Evolutionary conservation across 2,113 vertebrate genomes (phyloP), one percentile per base, ranked within the genome.

Genomic region (Gobiocypris rarus): DNA sequence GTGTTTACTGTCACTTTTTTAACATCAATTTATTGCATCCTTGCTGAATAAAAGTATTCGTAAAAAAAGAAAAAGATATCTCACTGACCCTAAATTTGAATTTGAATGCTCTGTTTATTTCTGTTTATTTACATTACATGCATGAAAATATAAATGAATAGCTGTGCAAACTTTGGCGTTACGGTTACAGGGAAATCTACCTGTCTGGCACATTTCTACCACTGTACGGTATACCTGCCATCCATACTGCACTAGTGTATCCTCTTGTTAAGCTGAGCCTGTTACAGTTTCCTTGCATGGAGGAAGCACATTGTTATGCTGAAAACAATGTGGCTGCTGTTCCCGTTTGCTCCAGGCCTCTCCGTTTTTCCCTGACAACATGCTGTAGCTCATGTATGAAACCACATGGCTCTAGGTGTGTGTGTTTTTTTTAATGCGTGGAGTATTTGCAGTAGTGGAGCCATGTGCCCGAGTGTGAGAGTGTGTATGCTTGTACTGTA

Each of bases 351-450:
- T 70, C 65, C 67, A 67, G 59, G 84, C 82, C 87, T 59, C 76
- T 56, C 67, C 28, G 82, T 56, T 77, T 84, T 84, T 83, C 86
- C 88, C 86, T 89, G 86, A 87, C 86, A 89, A 89, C 85, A 74
- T 74, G 63, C 82, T 76, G 61, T 74, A 81, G 54, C 84, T 81
- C 56, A 43, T 82, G 58, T 48, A 74, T 50, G 73, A 81, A 61
- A 31, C 61, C 52, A 15, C n/a, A 70, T 70, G n/a, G 26, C 14
- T 26, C 38, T 86, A n/a, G 43, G 63, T 69, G 45, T 77, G 43
- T 38, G 45, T 45, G 19, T 75, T 73, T 63, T 50, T 70, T 43
- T 45, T 3, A 45, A 50, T 67, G 65, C 52, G 11, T 48, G 17
- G 24, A 38, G 76, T 50, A 26, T 82, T 45, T 31, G 34, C n/a